phyloP scores from a whole-genome alignment of 2,888 invertebrate genomes.

The Dicyrtomina minuta region DNA sequence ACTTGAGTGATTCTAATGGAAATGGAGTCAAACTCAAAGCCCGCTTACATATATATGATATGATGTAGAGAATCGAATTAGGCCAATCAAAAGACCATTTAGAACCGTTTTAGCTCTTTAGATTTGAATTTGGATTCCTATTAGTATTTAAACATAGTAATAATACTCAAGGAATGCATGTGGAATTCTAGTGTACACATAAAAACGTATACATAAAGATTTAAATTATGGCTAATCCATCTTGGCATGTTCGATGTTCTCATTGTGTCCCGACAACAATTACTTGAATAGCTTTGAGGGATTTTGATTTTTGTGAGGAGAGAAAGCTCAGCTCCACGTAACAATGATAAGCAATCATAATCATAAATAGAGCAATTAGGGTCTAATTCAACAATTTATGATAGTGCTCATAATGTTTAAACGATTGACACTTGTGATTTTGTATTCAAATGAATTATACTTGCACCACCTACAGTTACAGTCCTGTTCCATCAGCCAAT shows the following conservation, averaged over 20 bases:
- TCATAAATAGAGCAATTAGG: slow-evolving; percentile 36
- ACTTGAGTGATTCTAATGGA: neutral
- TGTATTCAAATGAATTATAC: slow-evolving; percentile 8
- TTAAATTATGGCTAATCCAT: slow-evolving; percentile 12
- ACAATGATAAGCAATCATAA: slow-evolving; percentile 26
- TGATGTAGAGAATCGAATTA: slow-evolving; percentile 15
- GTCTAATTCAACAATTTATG: slow-evolving; percentile 23
- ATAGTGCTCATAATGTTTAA: neutral
- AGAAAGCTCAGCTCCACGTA: slow-evolving; percentile 9
- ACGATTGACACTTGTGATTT: slow-evolving; percentile 25
- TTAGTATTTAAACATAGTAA: neutral
- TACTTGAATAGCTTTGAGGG: neutral
- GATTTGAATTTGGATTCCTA: neutral
- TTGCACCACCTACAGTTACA: neutral
- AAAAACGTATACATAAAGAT: no score
- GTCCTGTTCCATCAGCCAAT: no score
- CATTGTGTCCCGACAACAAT: neutral
- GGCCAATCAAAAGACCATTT: slow-evolving; percentile 21
- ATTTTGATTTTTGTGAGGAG: slow-evolving; percentile 1
- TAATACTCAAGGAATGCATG: slow-evolving; percentile 1
- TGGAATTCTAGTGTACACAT: neutral
- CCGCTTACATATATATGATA: no score
- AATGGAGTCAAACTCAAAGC: no score
- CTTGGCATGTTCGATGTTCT: slow-evolving; percentile 13
- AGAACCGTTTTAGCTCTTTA: slow-evolving; percentile 6